Conservation (phyloP, 2,888 invertebrate genomes). For the Drosophila percnosoma region DNA sequence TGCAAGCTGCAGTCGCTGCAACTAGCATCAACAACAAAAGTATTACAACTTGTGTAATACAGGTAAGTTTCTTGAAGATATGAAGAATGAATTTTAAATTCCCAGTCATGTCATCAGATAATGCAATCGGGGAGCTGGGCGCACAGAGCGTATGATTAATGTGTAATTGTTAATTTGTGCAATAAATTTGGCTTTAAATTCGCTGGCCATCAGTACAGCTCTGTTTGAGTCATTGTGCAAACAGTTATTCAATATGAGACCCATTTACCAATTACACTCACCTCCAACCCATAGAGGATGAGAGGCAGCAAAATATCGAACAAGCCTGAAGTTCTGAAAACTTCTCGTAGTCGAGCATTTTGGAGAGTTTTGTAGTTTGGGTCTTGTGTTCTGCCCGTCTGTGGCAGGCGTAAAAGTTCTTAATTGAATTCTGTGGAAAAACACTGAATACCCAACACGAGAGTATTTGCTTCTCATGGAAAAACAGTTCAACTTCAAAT, state of each 20-base stretch:
- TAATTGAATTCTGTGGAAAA: constrained; percentile 72
- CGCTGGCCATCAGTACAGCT: constrained; percentile 28
- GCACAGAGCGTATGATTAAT: constrained; percentile 67
- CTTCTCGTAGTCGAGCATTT: constrained; percentile 25
- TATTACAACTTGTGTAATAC: neutral
- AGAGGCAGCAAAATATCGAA: constrained; percentile 55
- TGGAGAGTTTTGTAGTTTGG: constrained; percentile 1
- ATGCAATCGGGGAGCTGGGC: constrained; percentile 29
- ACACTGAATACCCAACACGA: constrained; percentile 42
- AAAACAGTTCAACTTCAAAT: constrained; percentile 58
- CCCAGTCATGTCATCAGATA: constrained; percentile 46
- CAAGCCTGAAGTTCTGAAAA: constrained; percentile 34
- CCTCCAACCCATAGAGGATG: constrained; percentile 4
- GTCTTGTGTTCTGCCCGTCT: constrained; percentile 18
- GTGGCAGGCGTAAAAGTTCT: constrained; percentile 61
- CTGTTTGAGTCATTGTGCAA: constrained; percentile 27
- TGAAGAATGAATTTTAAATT: constrained; percentile 58
- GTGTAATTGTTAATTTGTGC: constrained; percentile 62
- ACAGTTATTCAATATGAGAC: constrained; percentile 22
- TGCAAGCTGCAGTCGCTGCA: constrained; percentile 58
- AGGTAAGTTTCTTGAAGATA: constrained; percentile 5
- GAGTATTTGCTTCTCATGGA: constrained; percentile 50
- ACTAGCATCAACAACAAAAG: constrained; percentile 8
- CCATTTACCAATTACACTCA: no score
- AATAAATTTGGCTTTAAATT: constrained; percentile 58